phyloP scores from a whole-genome alignment of 2,113 vertebrate species.

The Abramis brama region DNA sequence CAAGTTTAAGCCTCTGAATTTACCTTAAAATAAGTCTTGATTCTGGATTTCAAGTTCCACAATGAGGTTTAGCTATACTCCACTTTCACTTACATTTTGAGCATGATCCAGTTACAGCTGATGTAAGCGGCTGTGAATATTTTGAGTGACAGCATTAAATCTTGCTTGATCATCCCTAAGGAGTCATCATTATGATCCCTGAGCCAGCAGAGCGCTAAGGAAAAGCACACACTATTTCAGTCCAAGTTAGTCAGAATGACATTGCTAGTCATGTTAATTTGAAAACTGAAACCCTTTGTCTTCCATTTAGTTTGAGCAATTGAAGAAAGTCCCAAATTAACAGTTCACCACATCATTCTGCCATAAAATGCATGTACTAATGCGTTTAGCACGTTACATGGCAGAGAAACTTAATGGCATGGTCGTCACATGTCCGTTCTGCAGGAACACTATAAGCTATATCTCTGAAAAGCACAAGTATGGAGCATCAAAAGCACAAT shows the following conservation, averaged over 20 bases:
- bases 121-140: background rate
- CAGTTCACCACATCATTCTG: background rate
- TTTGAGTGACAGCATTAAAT: constrained; percentile 29
- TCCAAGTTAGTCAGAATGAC: background rate
- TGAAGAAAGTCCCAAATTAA: background rate
- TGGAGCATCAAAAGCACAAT: background rate
- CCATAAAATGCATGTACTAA: background rate
- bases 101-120: background rate
- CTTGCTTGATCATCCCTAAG: constrained; percentile 25
- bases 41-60: background rate
- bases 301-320: too few species aligned
- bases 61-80: background rate
- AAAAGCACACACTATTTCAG: background rate
- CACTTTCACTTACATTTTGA: background rate
- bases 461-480: background rate
- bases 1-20: too few species aligned
- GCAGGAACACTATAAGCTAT: background rate
- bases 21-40: too few species aligned
- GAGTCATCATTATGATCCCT: background rate
- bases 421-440: background rate
- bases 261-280: background rate
- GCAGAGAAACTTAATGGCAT: background rate
- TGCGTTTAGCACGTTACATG: background rate
- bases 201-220: background rate
- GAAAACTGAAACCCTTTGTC: background rate